Evolutionary conservation across 1,140 invertebrate genomes (phyloP).

Genomic region (Teleogryllus occipitalis): DNA sequence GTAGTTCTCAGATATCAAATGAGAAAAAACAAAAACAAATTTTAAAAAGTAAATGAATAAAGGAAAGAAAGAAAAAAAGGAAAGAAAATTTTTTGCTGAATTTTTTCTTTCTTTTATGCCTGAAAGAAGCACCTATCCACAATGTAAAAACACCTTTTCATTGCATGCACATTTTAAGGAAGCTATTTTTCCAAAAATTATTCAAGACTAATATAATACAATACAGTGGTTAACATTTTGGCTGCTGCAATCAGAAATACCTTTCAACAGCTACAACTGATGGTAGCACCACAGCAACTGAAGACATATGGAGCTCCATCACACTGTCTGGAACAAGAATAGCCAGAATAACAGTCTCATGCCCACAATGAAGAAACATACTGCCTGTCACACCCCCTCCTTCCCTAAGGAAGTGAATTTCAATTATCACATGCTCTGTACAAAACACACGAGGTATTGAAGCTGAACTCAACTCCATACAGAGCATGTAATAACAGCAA

Average conservation of each 20-base stretch:
- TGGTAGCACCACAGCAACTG: slow-evolving; percentile 7
- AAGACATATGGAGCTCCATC: neutral
- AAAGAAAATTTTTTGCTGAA: no score
- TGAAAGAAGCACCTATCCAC: no score
- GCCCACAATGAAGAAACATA: neutral
- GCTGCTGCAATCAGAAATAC: slow-evolving; percentile 11
- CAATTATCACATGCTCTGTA: slow-evolving; percentile 2
- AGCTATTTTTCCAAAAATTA: neutral
- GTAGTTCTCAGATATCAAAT: no score
- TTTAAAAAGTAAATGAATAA: no score
- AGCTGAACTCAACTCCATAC: neutral
- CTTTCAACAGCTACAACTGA: slow-evolving; percentile 11
- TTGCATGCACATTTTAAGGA: neutral
- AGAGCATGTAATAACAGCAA: neutral
- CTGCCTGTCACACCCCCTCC: neutral
- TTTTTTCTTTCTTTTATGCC: no score
- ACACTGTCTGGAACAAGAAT: slow-evolving; percentile 14
- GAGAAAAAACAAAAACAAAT: no score
- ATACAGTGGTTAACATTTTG: neutral
- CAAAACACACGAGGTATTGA: neutral
- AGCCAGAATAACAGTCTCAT: slow-evolving; percentile 12
- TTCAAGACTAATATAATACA: neutral
- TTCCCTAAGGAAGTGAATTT: neutral
- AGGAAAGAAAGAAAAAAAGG: no score
- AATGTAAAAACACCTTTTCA: neutral